phyloP scores from a whole-genome alignment of 2,113 vertebrate species.

The Larimichthys crocea region DNA sequence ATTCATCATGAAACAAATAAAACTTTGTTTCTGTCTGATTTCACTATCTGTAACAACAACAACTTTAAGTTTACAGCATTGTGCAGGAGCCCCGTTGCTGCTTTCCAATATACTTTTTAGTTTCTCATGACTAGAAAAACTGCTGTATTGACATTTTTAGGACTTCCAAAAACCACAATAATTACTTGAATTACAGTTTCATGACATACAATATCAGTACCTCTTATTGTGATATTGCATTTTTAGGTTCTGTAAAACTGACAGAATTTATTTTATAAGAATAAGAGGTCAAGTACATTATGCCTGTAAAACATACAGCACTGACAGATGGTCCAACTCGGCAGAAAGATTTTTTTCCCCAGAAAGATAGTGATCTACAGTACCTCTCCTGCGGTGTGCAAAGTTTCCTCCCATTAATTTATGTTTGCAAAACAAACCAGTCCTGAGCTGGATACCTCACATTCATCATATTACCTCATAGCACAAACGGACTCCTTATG shows the following conservation, averaged over 20 bases:
- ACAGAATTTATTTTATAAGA: slow-evolving; percentile 13
- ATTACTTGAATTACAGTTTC: neutral
- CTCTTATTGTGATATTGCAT: neutral
- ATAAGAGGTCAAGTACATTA: slow-evolving; percentile 19
- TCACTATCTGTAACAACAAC: no score
- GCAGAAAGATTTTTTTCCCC: slow-evolving; percentile 36
- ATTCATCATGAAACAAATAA: neutral
- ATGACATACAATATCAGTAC: slow-evolving; percentile 1
- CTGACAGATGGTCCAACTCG: slow-evolving; percentile 35
- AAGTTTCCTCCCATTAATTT: slow-evolving; percentile 57
- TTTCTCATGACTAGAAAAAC: neutral
- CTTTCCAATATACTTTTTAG: neutral
- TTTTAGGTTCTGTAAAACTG: slow-evolving; percentile 5
- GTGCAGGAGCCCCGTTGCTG: neutral
- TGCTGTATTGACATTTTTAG: slow-evolving; percentile 2
- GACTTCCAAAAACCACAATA: neutral
- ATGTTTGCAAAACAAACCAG: slow-evolving; percentile 47
- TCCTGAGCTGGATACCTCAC: slow-evolving; percentile 51
- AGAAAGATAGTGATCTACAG: slow-evolving; percentile 51
- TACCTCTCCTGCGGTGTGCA: slow-evolving; percentile 37
- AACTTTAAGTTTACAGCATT: neutral
- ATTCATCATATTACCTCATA: slow-evolving; percentile 79
- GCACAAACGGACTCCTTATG: slow-evolving; percentile 38
- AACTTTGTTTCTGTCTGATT: neutral
- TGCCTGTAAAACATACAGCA: slow-evolving; percentile 35